phyloP scores from a whole-genome alignment of 23 tunicate genomes.

The Styela clava region DNA sequence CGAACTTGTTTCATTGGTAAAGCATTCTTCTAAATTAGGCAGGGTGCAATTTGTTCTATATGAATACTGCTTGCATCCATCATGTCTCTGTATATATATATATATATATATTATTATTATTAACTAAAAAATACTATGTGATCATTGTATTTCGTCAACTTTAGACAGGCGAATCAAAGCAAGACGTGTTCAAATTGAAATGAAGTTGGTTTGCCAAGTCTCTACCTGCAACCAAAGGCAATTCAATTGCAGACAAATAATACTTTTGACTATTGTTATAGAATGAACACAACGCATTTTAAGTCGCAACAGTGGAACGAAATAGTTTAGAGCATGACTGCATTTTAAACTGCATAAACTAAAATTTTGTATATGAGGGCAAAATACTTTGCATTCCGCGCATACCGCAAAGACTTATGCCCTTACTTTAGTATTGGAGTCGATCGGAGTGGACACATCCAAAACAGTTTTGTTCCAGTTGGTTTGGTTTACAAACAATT shows the following conservation, averaged over 20 bases:
- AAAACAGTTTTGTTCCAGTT: not conserved
- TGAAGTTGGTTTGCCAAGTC: too few relatives aligned
- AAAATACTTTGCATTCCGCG: too few relatives aligned
- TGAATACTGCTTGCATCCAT: not conserved
- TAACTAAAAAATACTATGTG: not conserved
- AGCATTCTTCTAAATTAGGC: not conserved
- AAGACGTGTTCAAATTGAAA: not conserved
- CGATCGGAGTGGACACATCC: not conserved
- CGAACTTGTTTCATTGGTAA: constrained; percentile 4
- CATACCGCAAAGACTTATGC: not conserved
- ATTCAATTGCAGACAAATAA: constrained; percentile 26
- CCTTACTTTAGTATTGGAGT: not conserved
- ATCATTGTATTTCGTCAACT: not conserved
- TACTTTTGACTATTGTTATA: constrained; percentile 39
- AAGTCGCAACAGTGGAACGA: not conserved
- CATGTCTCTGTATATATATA: not conserved
- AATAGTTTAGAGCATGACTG: not conserved
- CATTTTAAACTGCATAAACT: not conserved
- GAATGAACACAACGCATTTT: not conserved
- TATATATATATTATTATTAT: too few relatives aligned
- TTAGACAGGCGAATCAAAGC: not conserved
- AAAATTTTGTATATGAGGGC: too few relatives aligned
- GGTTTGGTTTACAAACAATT: not conserved
- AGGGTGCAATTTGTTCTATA: not conserved
- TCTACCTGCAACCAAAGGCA: too few relatives aligned